phyloP scores from a whole-genome alignment of 2,113 vertebrate genomes.

The Stegostoma tigrinum region DNA sequence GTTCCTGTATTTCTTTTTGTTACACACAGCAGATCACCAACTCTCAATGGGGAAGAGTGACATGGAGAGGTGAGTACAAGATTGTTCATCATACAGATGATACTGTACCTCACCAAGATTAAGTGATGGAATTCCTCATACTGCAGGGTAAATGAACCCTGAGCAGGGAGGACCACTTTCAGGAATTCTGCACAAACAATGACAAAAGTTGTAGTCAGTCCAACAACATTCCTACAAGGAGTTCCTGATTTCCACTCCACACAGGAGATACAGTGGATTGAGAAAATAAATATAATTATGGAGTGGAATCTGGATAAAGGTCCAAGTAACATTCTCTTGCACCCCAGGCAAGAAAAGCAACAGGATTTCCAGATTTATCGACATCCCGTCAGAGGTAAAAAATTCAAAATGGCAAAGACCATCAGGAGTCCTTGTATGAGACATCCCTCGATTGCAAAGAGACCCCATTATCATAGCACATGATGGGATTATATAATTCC shows the following conservation, averaged over 20 bases:
- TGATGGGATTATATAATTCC: not conserved
- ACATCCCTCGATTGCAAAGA: not conserved
- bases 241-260: not conserved
- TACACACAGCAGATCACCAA: not conserved
- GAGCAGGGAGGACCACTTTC: not conserved
- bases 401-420: not conserved
- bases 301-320: not conserved
- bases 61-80: not conserved
- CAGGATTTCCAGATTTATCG: not conserved
- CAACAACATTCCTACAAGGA: not conserved
- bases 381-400: not conserved
- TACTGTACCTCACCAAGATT: not conserved
- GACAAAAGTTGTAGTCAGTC: not conserved
- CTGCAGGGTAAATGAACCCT: not conserved
- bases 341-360: not conserved
- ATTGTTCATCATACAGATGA: not conserved
- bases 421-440: no score
- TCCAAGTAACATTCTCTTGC: not conserved
- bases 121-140: not conserved
- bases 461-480: not conserved
- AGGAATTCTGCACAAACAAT: not conserved
- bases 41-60: not conserved
- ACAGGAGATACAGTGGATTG: no score
- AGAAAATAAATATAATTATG: not conserved
- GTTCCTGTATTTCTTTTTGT: not conserved